phyloP scores from a whole-genome alignment of 1,140 invertebrate species.

The Rhopalosiphum padi region DNA sequence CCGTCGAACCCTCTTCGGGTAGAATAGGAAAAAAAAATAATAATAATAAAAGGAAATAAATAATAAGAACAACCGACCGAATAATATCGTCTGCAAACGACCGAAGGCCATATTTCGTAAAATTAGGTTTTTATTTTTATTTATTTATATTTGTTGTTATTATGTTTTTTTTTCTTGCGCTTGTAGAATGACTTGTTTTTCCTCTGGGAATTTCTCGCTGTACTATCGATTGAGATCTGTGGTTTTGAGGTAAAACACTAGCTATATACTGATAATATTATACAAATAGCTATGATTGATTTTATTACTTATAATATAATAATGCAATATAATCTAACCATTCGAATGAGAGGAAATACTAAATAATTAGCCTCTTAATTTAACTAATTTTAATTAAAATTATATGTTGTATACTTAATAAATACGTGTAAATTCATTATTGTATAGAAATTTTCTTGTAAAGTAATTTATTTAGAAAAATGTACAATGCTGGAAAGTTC shows the following conservation, averaged over 20 bases:
- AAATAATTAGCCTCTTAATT: not conserved
- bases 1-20: constrained; percentile 54
- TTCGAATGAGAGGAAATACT: not conserved
- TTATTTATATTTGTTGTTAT: constrained; percentile 44
- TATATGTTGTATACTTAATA: not conserved
- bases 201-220: constrained; percentile 41
- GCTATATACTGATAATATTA: not conserved
- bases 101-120: constrained; percentile 57
- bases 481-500: not conserved
- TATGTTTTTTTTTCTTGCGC: constrained; percentile 28
- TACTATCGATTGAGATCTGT: constrained; percentile 43
- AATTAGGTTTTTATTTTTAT: constrained; percentile 56
- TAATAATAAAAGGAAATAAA: constrained; percentile 58
- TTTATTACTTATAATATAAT: too few species aligned
- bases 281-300: constrained; percentile 15
- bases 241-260: constrained; percentile 15
- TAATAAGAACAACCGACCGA: constrained; percentile 58
- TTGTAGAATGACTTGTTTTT: constrained; percentile 56
- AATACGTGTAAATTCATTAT: not conserved
- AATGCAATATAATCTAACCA: not conserved
- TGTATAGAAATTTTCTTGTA: not conserved
- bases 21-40: constrained; percentile 33
- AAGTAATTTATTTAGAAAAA: not conserved
- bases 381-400: not conserved
- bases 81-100: constrained; percentile 58